These are phyloP conservation scores for Myocastor coypus DNA, from an alignment of 2,113 vertebrate genomes.

Conservation along the genomic window DNA sequence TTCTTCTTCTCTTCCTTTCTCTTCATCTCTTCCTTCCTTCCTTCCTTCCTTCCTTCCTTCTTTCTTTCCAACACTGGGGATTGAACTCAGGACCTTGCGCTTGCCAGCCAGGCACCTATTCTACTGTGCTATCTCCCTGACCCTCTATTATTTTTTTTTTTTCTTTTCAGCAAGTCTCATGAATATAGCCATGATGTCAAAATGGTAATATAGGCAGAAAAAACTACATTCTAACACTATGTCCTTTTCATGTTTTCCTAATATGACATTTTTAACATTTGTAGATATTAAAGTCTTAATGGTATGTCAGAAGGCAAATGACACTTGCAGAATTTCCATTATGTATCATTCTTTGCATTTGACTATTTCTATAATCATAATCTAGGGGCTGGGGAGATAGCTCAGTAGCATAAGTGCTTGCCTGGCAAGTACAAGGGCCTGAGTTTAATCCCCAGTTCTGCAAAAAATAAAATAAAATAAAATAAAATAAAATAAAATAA, in stretches of 20 bases:
- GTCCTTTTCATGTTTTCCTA: neutral
- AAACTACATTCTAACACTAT: neutral
- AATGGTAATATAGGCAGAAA: neutral
- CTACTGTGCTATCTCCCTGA: too few species aligned
- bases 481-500: too few species aligned
- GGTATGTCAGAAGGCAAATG: neutral
- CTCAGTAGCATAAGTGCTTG: too few species aligned
- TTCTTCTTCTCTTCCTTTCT: too few species aligned
- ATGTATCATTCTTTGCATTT: neutral
- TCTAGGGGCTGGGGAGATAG: neutral
- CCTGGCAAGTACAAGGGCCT: too few species aligned
- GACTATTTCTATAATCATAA: neutral
- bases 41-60: too few species aligned
- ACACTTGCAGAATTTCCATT: constrained; percentile 35
- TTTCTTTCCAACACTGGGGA: too few species aligned
- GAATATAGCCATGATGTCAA: neutral
- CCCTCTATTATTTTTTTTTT: neutral
- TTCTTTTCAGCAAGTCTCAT: neutral
- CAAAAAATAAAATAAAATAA: too few species aligned
- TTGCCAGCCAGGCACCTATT: too few species aligned
- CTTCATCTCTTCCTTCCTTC: too few species aligned
- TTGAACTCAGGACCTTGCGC: too few species aligned
- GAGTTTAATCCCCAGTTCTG: too few species aligned
- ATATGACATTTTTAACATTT: neutral
- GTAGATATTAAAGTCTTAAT: neutral